phyloP scores from a whole-genome alignment of 2,888 invertebrate species.

The Lithophane socia region DNA sequence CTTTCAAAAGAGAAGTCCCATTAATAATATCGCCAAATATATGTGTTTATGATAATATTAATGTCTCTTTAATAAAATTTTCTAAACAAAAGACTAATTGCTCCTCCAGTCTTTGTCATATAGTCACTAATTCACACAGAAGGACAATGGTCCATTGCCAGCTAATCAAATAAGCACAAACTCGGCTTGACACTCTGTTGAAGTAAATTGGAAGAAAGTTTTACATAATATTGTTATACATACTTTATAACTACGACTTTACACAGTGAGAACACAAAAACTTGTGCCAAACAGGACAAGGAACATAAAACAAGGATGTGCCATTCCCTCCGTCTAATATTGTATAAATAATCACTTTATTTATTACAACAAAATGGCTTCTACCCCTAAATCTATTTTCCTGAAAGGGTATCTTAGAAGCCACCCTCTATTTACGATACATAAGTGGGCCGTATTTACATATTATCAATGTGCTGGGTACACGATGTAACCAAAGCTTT shows the following conservation, averaged over 20 bases:
- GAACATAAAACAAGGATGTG: neutral
- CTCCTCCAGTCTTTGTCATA: neutral
- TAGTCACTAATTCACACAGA: constrained; percentile 6
- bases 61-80: neutral
- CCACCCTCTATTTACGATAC: constrained; percentile 11
- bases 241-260: neutral
- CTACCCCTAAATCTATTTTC: neutral
- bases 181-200: constrained; percentile 18
- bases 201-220: neutral
- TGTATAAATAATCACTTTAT: neutral
- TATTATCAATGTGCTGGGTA: constrained; percentile 49
- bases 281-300: neutral
- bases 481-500: constrained; percentile 10
- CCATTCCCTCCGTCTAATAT: neutral
- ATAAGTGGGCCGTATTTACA: constrained; percentile 36
- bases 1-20: neutral
- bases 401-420: constrained; percentile 20
- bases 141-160: constrained; percentile 8
- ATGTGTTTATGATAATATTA: neutral
- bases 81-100: neutral
- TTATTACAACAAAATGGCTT: neutral
- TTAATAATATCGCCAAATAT: neutral
- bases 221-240: neutral
- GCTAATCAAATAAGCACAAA: constrained; percentile 41
- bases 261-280: neutral